Base-by-base conservation (phyloP, 1,140 invertebrate genomes). In the Macrostomum lignano region DNA sequence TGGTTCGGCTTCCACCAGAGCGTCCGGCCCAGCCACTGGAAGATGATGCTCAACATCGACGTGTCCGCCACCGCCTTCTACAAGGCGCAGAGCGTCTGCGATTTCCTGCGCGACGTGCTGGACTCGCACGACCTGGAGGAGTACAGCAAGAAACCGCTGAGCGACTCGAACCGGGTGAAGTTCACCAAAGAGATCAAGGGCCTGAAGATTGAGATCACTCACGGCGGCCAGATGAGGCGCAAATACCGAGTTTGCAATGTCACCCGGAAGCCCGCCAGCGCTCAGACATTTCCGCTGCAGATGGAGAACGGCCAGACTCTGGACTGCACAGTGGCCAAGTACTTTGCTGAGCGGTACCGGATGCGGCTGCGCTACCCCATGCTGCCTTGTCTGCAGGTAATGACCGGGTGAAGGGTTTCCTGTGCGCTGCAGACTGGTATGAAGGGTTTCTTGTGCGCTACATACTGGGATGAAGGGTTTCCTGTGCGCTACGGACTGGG, bases 41-140 rank as follows among this genome's bases (percentile, higher is more conserved):
- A 96, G 66, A 98, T 98, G 88, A 96, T 96, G 82, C 66, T 99
- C 21, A 98, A 99, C 58, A 99, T 99, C 61, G 91, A 99, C 66
- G 88, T 99, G 17, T 94, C 86, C 42, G 91, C 91, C 26, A 99
- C 91, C 41, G 91, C 91, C 34, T 99, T 99, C 60, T 99, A 98
- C 61, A 96, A 96, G 62, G 78, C 88, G 24, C 91, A 98, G 61
- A 84, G 84, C 33, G 91, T 96, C 17, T 94, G 94, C 56, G 86
- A 98, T 52, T 99, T 98, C 55, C 88, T 98, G 78, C 94, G 84
- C 60, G 91, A 99, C 65, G 86, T 98, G 24, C 63, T 98, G 41
- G 91, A 98, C 51, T 81, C 98, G 30, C 67, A 81, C 49, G 84
- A 94, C 46, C 75, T 94, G 37, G 77, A 78, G 48, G 88, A 98